Conservation (phyloP, 2,113 vertebrate genomes). For the Taxidea taxus region DNA sequence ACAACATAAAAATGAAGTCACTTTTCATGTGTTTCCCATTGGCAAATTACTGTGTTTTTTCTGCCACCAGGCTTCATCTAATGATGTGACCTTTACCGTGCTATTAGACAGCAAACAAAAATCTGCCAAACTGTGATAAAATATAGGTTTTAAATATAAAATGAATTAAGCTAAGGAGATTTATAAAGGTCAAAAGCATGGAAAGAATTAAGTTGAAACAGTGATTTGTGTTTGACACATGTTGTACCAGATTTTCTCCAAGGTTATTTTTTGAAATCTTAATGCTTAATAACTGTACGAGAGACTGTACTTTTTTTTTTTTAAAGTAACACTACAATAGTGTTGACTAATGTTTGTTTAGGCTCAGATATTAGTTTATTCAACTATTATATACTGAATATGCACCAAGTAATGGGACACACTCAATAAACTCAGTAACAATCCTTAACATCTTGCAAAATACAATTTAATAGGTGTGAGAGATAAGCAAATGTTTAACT, state of each 20-base stretch:
- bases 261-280: conserved; percentile 41
- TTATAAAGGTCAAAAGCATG: conserved; percentile 69
- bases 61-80: conserved; percentile 65
- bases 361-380: background rate
- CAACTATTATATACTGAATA: background rate
- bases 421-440: background rate
- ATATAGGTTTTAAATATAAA: conserved; percentile 73
- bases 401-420: background rate
- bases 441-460: background rate
- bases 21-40: conserved; percentile 67
- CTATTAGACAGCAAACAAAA: conserved; percentile 72
- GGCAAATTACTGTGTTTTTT: conserved; percentile 61
- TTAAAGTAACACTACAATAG: background rate
- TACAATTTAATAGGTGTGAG: background rate
- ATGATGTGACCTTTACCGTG: conserved; percentile 74
- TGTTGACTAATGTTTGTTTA: background rate
- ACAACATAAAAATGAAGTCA: conserved; percentile 80
- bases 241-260: conserved; percentile 8
- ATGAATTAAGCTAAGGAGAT: conserved; percentile 75
- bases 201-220: conserved; percentile 50
- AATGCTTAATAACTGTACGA: background rate
- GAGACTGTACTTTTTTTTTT: background rate
- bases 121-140: conserved; percentile 78
- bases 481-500: background rate
- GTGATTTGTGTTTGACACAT: conserved; percentile 51